These are phyloP conservation scores for Oenanthe oenanthe DNA, from an alignment of 2,113 vertebrate genomes.

Conservation along the genomic window DNA sequence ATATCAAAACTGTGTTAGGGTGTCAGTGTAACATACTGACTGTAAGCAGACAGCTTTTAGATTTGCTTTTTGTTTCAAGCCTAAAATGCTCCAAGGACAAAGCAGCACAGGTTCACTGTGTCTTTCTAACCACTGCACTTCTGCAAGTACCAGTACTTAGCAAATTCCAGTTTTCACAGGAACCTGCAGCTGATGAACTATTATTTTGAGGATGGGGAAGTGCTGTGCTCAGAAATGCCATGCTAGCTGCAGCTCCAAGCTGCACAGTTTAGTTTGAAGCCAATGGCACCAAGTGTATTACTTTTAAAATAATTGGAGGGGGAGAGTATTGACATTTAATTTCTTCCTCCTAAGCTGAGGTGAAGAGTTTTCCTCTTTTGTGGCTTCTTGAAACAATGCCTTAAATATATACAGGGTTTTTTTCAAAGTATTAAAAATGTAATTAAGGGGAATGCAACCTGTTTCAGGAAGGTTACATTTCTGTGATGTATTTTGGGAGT, in stretches of 20 bases:
- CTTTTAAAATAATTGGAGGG: not conserved
- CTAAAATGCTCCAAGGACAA: not conserved
- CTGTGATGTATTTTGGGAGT: not conserved
- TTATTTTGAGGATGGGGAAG: not conserved
- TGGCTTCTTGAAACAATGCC: not conserved
- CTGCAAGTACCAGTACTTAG: not conserved
- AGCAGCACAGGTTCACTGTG: not conserved
- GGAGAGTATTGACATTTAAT: not conserved
- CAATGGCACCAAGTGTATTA: not conserved
- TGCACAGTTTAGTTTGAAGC: not conserved
- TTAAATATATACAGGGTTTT: not conserved
- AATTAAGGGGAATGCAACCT: not conserved
- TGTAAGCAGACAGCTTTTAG: not conserved
- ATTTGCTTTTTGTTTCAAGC: not conserved
- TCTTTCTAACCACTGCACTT: not conserved
- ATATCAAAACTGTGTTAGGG: not conserved
- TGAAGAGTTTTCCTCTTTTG: not conserved
- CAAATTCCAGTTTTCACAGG: not conserved
- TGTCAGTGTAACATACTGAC: not conserved
- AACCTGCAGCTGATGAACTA: not conserved
- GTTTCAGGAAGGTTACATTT: not conserved
- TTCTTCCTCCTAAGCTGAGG: not conserved
- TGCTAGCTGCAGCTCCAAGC: rapidly evolving
- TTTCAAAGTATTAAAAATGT: not conserved
- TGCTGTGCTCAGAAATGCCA: not conserved